phyloP scores from a whole-genome alignment of 2,888 invertebrate genomes.

The Drosophila maculinotata region DNA sequence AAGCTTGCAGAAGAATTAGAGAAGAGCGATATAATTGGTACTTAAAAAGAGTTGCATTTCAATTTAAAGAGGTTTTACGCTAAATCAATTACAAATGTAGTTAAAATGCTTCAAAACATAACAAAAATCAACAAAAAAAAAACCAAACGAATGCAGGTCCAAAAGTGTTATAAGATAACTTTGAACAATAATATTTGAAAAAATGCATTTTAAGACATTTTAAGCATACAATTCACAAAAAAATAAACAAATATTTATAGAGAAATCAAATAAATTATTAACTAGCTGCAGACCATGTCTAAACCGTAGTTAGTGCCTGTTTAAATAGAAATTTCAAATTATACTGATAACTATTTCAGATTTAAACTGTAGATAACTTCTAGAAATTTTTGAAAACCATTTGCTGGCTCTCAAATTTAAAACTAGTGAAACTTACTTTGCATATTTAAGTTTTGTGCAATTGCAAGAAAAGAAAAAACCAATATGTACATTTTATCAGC shows the following conservation, averaged over 20 bases:
- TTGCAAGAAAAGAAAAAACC: constrained; percentile 4
- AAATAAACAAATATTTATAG: constrained; percentile 45
- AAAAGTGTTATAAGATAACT: constrained; percentile 76
- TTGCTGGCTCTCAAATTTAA: constrained; percentile 45
- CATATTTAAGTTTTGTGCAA: constrained; percentile 7
- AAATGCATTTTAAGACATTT: constrained; percentile 75
- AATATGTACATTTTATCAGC: constrained; percentile 46
- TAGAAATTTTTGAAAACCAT: constrained; percentile 46
- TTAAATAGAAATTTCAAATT: constrained; percentile 37
- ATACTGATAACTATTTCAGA: constrained; percentile 24
- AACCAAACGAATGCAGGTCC: constrained; percentile 71
- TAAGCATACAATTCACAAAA: constrained; percentile 32
- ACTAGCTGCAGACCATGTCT: constrained; percentile 39
- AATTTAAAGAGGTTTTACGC: constrained; percentile 39
- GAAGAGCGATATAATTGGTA: constrained; percentile 52
- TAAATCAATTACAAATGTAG: constrained; percentile 42
- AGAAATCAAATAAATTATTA: constrained; percentile 40
- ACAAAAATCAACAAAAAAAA: constrained; percentile 11
- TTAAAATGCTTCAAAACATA: constrained; percentile 48
- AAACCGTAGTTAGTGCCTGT: constrained; percentile 63
- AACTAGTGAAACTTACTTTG: constrained; percentile 28
- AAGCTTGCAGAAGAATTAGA: constrained; percentile 42
- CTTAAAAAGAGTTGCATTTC: constrained; percentile 66
- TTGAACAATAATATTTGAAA: constrained; percentile 76
- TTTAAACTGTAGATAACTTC: constrained; percentile 46